phyloP scores from a whole-genome alignment of 1,140 invertebrate genomes.

The Arion vulgaris region DNA sequence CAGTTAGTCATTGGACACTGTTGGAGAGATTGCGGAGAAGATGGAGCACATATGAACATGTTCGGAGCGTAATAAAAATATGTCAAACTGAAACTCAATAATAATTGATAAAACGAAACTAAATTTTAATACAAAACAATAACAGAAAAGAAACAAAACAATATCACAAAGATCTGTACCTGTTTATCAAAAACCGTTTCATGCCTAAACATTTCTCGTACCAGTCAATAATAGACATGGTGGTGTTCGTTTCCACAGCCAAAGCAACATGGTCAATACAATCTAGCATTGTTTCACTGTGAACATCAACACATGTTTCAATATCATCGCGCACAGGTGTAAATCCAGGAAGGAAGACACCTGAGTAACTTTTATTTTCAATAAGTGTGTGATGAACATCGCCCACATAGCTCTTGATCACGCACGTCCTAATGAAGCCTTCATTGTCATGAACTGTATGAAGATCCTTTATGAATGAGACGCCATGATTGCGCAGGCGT shows the following conservation, averaged over 20 bases:
- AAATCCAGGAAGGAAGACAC: slow-evolving; percentile 73
- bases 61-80: too few relatives aligned
- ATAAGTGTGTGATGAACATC: slow-evolving; percentile 75
- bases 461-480: slow-evolving; percentile 58
- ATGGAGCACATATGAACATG: too few relatives aligned
- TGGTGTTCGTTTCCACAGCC: slow-evolving; percentile 70
- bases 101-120: too few relatives aligned
- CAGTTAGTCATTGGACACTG: too few relatives aligned
- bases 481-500: slow-evolving; percentile 56
- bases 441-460: slow-evolving; percentile 58
- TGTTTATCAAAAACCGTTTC: slow-evolving; percentile 74
- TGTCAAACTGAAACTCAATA: too few relatives aligned
- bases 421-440: slow-evolving; percentile 70
- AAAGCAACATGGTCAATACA: slow-evolving; percentile 75
- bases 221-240: slow-evolving; percentile 71
- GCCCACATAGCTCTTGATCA: slow-evolving; percentile 74
- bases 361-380: slow-evolving; percentile 69
- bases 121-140: too few relatives aligned
- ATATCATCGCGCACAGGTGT: not conserved
- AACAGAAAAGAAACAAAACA: too few relatives aligned
- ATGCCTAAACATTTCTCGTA: slow-evolving; percentile 75
- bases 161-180: slow-evolving; percentile 58
- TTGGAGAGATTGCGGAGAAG: too few relatives aligned
- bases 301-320: not conserved
- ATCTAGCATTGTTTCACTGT: slow-evolving; percentile 39